phyloP scores from a whole-genome alignment of 1,140 invertebrate genomes.

The Sinella curviseta region DNA sequence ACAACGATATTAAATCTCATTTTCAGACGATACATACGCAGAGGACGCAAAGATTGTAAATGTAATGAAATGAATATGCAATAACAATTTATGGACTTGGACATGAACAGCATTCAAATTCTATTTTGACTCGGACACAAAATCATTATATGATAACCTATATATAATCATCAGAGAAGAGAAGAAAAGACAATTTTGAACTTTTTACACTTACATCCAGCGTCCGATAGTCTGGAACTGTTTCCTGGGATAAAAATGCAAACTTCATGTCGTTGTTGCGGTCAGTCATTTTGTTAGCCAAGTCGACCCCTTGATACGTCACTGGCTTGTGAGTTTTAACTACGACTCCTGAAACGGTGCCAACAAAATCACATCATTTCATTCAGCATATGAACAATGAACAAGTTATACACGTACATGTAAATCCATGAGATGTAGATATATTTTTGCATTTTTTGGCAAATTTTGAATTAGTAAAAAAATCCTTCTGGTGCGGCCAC shows the following conservation, averaged over 20 bases:
- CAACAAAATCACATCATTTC: neutral
- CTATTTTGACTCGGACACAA: too few relatives aligned
- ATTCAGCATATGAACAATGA: slow-evolving; percentile 1
- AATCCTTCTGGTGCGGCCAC: neutral
- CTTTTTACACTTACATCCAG: slow-evolving; percentile 56
- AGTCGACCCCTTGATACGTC: slow-evolving; percentile 60
- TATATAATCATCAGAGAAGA: neutral
- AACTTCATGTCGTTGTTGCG: slow-evolving; percentile 81
- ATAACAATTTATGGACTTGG: too few relatives aligned
- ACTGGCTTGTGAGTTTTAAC: slow-evolving; percentile 73
- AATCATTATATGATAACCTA: neutral
- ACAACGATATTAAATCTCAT: too few relatives aligned
- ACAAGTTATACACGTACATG: too few relatives aligned
- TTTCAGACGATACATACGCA: too few relatives aligned
- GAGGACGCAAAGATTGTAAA: too few relatives aligned
- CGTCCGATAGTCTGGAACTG: slow-evolving; percentile 78
- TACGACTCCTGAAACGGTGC: slow-evolving; percentile 60
- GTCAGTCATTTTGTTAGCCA: slow-evolving; percentile 59
- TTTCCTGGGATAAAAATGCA: slow-evolving; percentile 77
- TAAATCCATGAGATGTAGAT: too few relatives aligned
- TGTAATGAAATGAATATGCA: too few relatives aligned
- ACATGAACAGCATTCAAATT: too few relatives aligned
- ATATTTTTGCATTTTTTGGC: neutral
- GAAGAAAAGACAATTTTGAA: neutral
- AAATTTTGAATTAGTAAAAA: neutral